These are phyloP conservation scores for Lichenostomus cassidix DNA, from an alignment of 2,113 vertebrate genomes.

Conservation along the genomic window DNA sequence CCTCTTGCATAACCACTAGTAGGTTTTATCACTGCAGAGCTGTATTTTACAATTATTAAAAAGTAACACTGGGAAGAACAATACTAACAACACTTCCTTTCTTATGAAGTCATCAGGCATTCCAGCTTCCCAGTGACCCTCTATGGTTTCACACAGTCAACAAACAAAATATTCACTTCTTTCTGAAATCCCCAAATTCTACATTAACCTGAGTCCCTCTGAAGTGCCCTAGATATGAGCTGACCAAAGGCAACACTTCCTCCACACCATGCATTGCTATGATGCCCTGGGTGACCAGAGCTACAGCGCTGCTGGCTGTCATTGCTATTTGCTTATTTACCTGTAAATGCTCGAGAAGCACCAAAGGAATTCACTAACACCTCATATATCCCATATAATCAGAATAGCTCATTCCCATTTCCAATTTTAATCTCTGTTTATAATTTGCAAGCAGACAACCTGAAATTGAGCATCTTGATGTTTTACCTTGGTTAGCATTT, in stretches of 20 bases:
- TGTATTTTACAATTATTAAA: background rate
- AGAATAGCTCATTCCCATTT: background rate
- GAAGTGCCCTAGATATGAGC: fast-evolving
- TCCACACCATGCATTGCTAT: fast-evolving
- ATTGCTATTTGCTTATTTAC: background rate
- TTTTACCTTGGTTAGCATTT: background rate
- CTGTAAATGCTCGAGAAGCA: background rate
- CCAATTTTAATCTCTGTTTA: background rate
- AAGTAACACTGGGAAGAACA: background rate
- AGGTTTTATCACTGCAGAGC: background rate
- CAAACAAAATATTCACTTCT: background rate
- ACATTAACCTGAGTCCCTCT: background rate
- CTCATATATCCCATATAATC: background rate
- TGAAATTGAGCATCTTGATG: background rate
- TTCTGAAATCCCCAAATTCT: background rate
- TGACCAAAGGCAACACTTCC: background rate
- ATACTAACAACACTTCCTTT: background rate
- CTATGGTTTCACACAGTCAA: background rate
- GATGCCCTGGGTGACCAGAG: background rate
- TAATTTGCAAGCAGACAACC: background rate
- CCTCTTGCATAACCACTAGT: background rate
- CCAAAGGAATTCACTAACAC: background rate
- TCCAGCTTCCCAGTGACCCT: background rate
- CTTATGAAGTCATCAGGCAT: background rate
- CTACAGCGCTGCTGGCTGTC: background rate